Percentiles rank a stretch among this genome's conserved stretches.
These are phyloP conservation scores for Labroides dimidiatus DNA, from an alignment of 2,797 vertebrate species.

Conservation along the genomic window DNA sequence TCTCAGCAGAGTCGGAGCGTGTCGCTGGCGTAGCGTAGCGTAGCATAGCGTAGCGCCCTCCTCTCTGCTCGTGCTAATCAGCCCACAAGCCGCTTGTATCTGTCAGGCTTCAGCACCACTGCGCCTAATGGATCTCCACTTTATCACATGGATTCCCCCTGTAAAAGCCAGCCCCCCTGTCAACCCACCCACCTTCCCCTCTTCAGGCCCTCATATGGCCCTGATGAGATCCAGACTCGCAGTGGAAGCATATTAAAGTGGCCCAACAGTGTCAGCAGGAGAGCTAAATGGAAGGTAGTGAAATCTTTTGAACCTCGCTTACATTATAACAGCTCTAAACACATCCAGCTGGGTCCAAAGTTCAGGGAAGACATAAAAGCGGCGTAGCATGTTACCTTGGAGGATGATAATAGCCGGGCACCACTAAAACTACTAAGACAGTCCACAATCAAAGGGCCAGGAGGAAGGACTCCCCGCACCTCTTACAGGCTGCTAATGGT, in stretches of 20 bases:
- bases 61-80: conserved; percentile 57
- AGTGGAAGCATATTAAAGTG: conserved; percentile 87
- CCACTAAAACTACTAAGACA: conserved; percentile 86
- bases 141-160: conserved; percentile 76
- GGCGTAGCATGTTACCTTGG: conserved; percentile 82
- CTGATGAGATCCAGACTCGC: conserved; percentile 87
- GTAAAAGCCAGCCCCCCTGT: conserved; percentile 72
- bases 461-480: conserved; percentile 80
- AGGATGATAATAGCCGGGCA: conserved; percentile 85
- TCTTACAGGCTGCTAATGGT: conserved; percentile 84
- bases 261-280: conserved; percentile 87
- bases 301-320: conserved; percentile 90
- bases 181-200: conserved; percentile 75
- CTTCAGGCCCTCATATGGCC: conserved; percentile 81
- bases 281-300: conserved; percentile 88
- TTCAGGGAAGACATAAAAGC: conserved; percentile 87
- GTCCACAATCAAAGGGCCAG: conserved; percentile 82
- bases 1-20: too few species aligned
- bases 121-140: conserved; percentile 75
- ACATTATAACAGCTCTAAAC: conserved; percentile 89
- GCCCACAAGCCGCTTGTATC: conserved; percentile 60
- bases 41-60: conserved; percentile 35
- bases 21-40: too few species aligned
- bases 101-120: conserved; percentile 77
- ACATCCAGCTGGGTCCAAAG: conserved; percentile 89